Base-by-base conservation (phyloP, 2,888 invertebrate genomes). In the Oconnorella tubifera region DNA sequence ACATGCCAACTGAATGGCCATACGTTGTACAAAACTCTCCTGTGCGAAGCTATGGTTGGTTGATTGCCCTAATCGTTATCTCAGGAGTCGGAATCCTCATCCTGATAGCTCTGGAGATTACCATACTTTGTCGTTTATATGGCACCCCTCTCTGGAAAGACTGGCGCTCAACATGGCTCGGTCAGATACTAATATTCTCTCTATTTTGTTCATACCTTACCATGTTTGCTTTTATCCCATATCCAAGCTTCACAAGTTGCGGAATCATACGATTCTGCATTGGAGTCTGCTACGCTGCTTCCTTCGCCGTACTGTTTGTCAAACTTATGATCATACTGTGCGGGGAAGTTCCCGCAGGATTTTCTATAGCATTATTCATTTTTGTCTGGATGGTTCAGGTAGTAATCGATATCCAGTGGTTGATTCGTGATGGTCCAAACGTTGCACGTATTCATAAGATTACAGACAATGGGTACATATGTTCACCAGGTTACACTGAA, bases 291-390 rank as follows among this genome's bases (percentile, higher is more conserved):
- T 85, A 84, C 71, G 89, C 92, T 61, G 86, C 94, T 64, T 90
- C 93, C 67, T 95, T 94, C 82, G 90, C 92, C 50, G 90, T 94
- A 0, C 86, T 96, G 59, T 86, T 96, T 74, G 95, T 95, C 71
- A 95, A 96, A 84, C 91, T 93, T 82, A 92, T 95, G 73, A 94
- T 95, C 81, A 86, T 95, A 67, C 88, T 95, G 73, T 92, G 93
- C 78, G 92, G 94, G 83, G 89, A 90, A 71, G 91, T 68, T 31
- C 68, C 67, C 4, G 93, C 93, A 62, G 92, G 94, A 4, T 90
- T 92, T 19, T 95, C 94, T 83, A 94, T 95, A 84, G 86, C 86
- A 70, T 86, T 95, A 32, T 86, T 96, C 74, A 87, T 92, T 76
- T 95, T 95, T 80, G 92, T 93, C 31, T 90, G 94, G 66, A 88